Conservation (phyloP, 2,113 vertebrate genomes). For the Trematocara stigmaticum region DNA sequence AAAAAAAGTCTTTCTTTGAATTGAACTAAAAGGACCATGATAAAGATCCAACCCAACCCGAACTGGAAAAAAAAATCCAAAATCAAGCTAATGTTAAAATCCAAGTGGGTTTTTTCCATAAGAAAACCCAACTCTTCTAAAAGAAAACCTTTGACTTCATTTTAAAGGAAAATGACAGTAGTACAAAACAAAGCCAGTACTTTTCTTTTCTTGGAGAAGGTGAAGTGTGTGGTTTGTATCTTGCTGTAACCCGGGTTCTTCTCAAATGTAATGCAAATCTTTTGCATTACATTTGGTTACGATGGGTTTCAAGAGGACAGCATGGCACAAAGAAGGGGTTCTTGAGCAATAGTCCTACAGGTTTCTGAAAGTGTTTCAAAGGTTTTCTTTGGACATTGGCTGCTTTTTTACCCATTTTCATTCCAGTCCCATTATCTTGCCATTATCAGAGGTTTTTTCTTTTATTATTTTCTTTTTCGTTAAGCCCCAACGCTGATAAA, state of each 20-base stretch:
- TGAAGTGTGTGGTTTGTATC: neutral
- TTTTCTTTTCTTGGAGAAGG: neutral
- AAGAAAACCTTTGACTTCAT: neutral
- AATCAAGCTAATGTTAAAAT: conserved; percentile 15
- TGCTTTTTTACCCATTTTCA: neutral
- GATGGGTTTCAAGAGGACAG: neutral
- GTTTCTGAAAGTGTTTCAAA: neutral
- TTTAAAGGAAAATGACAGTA: neutral
- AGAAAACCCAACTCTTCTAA: neutral
- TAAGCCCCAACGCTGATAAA: neutral
- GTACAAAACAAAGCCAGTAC: neutral
- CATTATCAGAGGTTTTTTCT: neutral
- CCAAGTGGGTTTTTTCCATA: neutral
- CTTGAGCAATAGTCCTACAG: neutral
- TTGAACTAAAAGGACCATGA: conserved; percentile 43
- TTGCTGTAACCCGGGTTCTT: neutral
- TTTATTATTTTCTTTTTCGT: neutral
- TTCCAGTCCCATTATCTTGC: neutral
- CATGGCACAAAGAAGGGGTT: neutral
- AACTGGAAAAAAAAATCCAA: neutral
- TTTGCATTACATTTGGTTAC: neutral
- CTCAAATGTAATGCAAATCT: neutral
- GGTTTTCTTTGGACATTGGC: neutral
- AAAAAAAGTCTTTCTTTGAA: conserved; percentile 25
- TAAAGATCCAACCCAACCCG: conserved; percentile 45